Evolutionary conservation across 1,140 invertebrate genomes (phyloP).

Genomic region (Ladona fulva): DNA sequence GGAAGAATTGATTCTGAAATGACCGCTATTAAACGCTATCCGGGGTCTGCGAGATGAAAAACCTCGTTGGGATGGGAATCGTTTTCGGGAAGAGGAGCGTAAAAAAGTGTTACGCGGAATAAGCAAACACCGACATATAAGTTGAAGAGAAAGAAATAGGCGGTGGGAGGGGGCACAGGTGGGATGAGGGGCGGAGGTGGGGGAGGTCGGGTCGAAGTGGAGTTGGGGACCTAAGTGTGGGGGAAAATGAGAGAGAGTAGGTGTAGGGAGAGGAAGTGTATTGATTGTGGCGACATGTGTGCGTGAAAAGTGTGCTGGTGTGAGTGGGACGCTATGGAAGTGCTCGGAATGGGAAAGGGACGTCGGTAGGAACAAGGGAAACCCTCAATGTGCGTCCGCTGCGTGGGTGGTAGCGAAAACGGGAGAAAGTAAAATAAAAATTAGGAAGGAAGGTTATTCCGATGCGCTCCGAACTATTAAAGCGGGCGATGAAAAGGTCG

Average conservation of each 20-base stretch:
- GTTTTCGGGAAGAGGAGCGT: neutral
- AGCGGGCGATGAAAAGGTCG: neutral
- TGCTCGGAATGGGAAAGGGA: neutral
- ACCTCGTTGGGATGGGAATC: too few relatives aligned
- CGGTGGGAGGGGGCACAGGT: neutral
- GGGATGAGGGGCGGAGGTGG: too few relatives aligned
- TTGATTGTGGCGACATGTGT: constrained; percentile 1
- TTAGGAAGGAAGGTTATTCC: neutral
- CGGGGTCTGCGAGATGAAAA: neutral
- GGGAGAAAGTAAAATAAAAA: constrained; percentile 9
- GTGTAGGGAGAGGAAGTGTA: neutral
- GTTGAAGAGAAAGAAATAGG: constrained; percentile 5
- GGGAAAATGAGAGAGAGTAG: neutral
- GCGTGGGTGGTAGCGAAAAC: neutral
- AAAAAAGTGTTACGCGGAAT: neutral
- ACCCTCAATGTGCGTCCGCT: neutral
- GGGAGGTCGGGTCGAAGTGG: neutral
- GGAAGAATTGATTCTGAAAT: neutral
- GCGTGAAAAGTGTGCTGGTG: neutral
- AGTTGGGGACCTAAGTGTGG: neutral
- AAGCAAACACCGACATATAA: neutral
- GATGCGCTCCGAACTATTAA: neutral
- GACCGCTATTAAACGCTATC: neutral
- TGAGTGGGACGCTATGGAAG: neutral
- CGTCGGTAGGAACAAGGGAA: neutral